These are phyloP conservation scores for Palythoa grandiflora DNA, from an alignment of 92 coral and sea anemone genomes.

Conservation along the genomic window DNA sequence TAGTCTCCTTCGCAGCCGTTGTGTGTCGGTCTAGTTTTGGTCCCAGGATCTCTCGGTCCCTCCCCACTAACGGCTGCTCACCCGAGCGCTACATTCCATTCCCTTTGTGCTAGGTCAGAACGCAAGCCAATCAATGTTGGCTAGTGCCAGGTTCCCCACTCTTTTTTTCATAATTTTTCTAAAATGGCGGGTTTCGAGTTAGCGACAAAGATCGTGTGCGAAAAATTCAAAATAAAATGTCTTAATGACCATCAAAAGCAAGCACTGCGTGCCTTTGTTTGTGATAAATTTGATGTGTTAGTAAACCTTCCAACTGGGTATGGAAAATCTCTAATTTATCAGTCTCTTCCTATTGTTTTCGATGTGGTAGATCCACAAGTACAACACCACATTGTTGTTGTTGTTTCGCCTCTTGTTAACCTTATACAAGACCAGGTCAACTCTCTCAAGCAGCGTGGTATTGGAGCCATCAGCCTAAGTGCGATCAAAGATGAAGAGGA, in stretches of 20 bases:
- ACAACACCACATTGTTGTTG: conserved; percentile 36
- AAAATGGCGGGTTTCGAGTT: conserved; percentile 1
- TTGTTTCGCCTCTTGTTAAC: conserved; percentile 33
- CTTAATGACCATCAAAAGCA: conserved; percentile 10
- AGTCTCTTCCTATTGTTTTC: background rate
- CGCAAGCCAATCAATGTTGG: no score
- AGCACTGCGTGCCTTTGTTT: background rate
- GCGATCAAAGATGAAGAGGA: conserved; percentile 22
- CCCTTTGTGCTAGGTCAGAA: no score
- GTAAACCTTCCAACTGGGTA: conserved; percentile 1
- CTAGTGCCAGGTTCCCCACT: background rate
- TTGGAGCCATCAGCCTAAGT: conserved; percentile 40
- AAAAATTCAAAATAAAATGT: conserved; percentile 3
- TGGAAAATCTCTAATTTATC: conserved; percentile 11
- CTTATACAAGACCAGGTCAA: conserved; percentile 49
- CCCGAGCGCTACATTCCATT: no score
- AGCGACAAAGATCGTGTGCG: conserved; percentile 2
- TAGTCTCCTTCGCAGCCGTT: no score
- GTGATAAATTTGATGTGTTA: background rate
- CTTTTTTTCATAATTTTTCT: background rate
- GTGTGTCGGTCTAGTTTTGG: no score
- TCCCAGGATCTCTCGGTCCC: no score
- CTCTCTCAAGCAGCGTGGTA: conserved; percentile 4
- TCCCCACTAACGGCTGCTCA: no score
- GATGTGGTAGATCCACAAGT: background rate